Evolutionary conservation across 2,113 vertebrate species (phyloP), one percentile per base, ranked within the genome.

Genomic region (Chloebia gouldiae): DNA sequence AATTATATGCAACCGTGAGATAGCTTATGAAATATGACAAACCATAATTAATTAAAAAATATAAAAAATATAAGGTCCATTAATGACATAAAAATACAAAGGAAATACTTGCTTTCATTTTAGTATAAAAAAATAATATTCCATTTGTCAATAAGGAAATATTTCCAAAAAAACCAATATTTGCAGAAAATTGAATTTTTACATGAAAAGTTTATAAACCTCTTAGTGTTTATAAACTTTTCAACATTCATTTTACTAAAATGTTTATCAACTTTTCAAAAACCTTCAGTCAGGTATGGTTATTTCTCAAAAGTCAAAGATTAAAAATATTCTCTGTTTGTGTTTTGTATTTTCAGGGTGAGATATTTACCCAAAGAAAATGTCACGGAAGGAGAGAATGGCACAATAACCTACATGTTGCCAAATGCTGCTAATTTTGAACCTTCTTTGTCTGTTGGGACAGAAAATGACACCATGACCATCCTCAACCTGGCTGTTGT

Each of bases 401-500:
- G 96, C 49, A 99, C 98, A 0, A 97, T 98, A 70, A 98, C 98
- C 73, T 99, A 98, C 77, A 13, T 97, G 44, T 95, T 99, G 91
- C 99, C 99, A 18, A 80, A 93, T 0, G 75, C 76, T 13, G 99
- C 99, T 92, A 92, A 82, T 64, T 99, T 99, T 91, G 98, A 98
- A 59, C 98, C 98, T 4, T 69, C 95, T 16, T 81, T 98, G 97
- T 99, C 99, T 4, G 51, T 98, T 73, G 99, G 99, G 50, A 7
- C 98, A 30, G 99, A 99, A 95, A 80, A 98, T 4, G 99, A 99
- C 85, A 88, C 3, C 0, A 15, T 99, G 95, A 99, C 98, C 2
- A 65, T 98, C 19, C 97, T 99, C 81, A 99, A 99, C 87, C 97
- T 99, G 39, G 99, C 97, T 76, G 98, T 99, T 81, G 99, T 95